A percentile compares a stretch with the other conserved stretches of the same genome.
Evolutionary conservation across 2,888 invertebrate genomes (phyloP).

Genomic region (Callinectes sapidus): DNA sequence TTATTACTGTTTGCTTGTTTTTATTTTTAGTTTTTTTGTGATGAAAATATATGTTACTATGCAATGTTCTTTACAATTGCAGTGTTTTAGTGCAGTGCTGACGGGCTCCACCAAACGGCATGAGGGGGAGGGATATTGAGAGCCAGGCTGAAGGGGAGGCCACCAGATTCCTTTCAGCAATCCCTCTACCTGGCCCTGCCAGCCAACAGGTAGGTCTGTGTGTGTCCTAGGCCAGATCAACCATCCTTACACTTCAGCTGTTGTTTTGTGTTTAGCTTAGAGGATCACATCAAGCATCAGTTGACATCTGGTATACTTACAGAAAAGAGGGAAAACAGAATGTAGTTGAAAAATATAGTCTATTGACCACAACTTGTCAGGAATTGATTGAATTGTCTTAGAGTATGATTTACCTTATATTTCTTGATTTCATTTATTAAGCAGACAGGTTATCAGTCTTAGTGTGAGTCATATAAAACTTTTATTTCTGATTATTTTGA

Average conservation of each 20-base stretch:
- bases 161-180: conserved; percentile 16
- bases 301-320: not conserved
- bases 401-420: not conserved
- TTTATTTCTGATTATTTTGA: not conserved
- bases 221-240: not conserved
- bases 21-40: too few relatives aligned
- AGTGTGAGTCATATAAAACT: not conserved
- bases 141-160: conserved; percentile 18
- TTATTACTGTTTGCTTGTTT: too few relatives aligned
- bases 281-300: not conserved
- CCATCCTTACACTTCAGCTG: not conserved
- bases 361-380: too few relatives aligned
- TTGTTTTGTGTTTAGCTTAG: not conserved
- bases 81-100: not conserved
- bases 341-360: not conserved
- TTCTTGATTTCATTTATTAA: not conserved
- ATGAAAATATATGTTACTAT: not conserved
- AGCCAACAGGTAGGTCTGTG: not conserved
- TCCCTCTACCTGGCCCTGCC: not conserved
- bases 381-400: too few relatives aligned
- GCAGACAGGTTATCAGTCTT: not conserved
- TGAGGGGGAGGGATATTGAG: conserved; percentile 27
- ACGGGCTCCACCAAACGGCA: not conserved
- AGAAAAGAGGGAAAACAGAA: not conserved
- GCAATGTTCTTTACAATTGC: not conserved